Base-by-base conservation (phyloP, 2,797 vertebrate species). In the Oceanodroma leucorhoa region DNA sequence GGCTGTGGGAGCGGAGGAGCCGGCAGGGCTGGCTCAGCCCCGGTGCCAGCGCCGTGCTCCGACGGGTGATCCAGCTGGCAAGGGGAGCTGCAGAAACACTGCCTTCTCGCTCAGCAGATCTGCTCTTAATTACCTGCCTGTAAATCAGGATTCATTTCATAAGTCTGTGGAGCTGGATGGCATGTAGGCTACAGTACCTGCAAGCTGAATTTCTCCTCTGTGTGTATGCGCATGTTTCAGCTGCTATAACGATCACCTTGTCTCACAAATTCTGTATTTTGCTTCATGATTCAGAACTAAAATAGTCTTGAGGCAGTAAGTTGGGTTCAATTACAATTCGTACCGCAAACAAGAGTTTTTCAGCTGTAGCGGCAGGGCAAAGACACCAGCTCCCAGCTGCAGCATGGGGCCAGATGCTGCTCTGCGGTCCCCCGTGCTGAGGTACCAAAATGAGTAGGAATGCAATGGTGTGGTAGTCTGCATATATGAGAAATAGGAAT, bases 71-170 rank as follows among this genome's bases (percentile, higher is more conserved):
- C 93, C 83, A 94, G 87, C 88, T 94, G 93, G 96, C 96, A 96
- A 83, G 2, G 1, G 19, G 34, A 95, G 57, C 80, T 77, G 71
- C 83, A 93, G 62, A 46, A 95, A 86, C 8, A 1, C 36, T 54
- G 93, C 71, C 78, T 77, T 91, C 87, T 91, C 40, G 14, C 94
- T 95, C 83, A 96, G 95, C 91, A 94, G 90, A 96, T 94, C 91
- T 95, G 75, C 90, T 90, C 70, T 77, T 92, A 95, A 95, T 95
- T 96, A 93, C 81, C 88, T 94, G 89, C 86, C 81, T 85, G 60
- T 85, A 95, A 94, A 89, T 96, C 90, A 89, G 83, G 72, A 87
- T 84, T 96, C 64, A 83, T 94, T 91, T 92, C 61, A 38, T 71
- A 92, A 80, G 67, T 30, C 53, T 60, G 45, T 45, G 57, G 78